Evolutionary conservation across 2,113 vertebrate genomes (phyloP).

Genomic region (Psophia crepitans): DNA sequence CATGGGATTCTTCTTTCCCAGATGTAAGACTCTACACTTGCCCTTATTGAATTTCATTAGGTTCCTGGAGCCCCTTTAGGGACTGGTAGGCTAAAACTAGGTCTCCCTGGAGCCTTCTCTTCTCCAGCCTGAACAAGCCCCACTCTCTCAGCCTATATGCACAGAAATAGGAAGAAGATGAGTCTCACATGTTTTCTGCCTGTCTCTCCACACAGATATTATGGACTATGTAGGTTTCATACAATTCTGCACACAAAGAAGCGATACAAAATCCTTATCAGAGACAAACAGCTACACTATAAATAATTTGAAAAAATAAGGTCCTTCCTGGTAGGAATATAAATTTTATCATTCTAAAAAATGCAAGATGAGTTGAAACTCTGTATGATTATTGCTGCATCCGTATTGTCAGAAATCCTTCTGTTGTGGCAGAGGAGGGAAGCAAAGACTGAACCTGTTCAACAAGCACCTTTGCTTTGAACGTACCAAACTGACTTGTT

Average conservation of each 20-base stretch:
- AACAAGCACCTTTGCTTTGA: background rate
- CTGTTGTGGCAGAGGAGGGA: background rate
- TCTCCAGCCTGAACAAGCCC: too few species aligned
- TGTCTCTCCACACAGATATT: background rate
- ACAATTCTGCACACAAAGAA: background rate
- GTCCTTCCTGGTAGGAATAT: background rate
- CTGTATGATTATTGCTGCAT: rapidly evolving
- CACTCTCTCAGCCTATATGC: background rate
- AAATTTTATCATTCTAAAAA: background rate
- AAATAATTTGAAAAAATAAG: background rate
- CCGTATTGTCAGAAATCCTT: background rate
- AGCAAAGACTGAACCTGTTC: rapidly evolving
- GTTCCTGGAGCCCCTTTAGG: too few species aligned
- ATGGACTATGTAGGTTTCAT: background rate
- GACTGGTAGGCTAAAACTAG: too few species aligned
- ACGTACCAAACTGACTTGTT: background rate
- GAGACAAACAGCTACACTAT: background rate
- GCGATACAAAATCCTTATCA: background rate
- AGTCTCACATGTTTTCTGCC: background rate
- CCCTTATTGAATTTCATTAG: too few species aligned
- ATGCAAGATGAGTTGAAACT: background rate
- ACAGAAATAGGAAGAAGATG: background rate
- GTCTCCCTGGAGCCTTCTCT: too few species aligned
- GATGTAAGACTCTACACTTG: too few species aligned
- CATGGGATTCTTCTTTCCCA: too few species aligned